A percentile compares a stretch with the other conserved stretches of the same genome.
Conservation (phyloP, 2,797 vertebrate species). For the Rallus crepitans region DNA sequence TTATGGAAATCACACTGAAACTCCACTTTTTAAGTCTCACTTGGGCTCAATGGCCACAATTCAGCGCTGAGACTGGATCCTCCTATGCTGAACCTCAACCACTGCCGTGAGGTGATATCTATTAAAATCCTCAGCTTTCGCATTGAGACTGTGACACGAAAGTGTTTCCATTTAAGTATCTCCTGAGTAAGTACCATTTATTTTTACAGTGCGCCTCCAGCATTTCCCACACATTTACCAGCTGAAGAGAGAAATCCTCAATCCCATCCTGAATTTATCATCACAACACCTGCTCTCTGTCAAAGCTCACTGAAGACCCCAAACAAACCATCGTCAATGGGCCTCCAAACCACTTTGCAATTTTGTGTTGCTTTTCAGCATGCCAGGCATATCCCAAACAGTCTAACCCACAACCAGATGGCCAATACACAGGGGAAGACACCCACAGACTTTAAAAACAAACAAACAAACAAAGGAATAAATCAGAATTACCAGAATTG, state of each 20-base stretch:
- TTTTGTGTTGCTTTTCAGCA: slow-evolving; percentile 49
- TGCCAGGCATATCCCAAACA: slow-evolving; percentile 43
- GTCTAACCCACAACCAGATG: slow-evolving; percentile 61
- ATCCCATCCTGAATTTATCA: slow-evolving; percentile 35
- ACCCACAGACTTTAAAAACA: slow-evolving; percentile 44
- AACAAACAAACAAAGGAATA: slow-evolving; percentile 31
- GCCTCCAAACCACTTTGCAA: slow-evolving; percentile 19
- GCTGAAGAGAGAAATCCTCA: slow-evolving; percentile 56
- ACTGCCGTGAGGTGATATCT: not conserved
- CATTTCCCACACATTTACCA: slow-evolving; percentile 45
- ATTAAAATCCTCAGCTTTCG: slow-evolving; percentile 16
- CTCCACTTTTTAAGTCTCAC: not conserved
- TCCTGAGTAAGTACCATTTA: slow-evolving; percentile 16
- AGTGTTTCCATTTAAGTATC: slow-evolving; percentile 15
- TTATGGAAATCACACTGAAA: not conserved
- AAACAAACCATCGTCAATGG: slow-evolving; percentile 41
- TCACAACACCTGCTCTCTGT: slow-evolving; percentile 61
- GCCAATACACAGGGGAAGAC: slow-evolving; percentile 45
- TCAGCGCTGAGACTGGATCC: not conserved
- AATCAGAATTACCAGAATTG: slow-evolving; percentile 16
- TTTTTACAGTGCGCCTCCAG: slow-evolving; percentile 4
- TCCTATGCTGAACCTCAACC: not conserved
- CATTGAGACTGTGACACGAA: not conserved
- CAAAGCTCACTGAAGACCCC: slow-evolving; percentile 48
- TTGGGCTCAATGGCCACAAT: not conserved